Base-by-base conservation (phyloP, 2,113 vertebrate species). In the Bostrychus sinensis region DNA sequence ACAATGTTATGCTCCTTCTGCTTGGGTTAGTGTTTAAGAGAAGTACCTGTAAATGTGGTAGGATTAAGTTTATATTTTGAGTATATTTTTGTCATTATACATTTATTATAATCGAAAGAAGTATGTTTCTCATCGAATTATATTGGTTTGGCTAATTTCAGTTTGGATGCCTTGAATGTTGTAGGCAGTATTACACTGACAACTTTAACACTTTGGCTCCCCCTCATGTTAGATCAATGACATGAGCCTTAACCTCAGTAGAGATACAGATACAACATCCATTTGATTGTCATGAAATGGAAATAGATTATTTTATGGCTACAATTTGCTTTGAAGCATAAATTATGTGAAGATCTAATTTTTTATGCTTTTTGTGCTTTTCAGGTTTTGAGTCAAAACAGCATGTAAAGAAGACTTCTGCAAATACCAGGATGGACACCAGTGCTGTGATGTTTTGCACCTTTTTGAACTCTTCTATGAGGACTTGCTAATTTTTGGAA, bases 381-480 rank as follows among this genome's bases (percentile, higher is more conserved):
- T 22, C 70, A 90, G 90, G 68, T 80, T 20, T 41, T 61, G 41
- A 36, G 13, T 59, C 32, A 5, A 54, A 80, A 74, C 75, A 75
- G 26, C 28, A 66, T 58, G 42, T 56, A 59, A 14, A 58, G 43
- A 57, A 62, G 45, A 62, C 51, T 13, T 69, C 23, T 54, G 59
- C 59, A 62, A 57, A 59, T 28, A 59, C 66, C 60, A 28, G 56
- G 57, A 83, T 76, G 77, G 79, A 87, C 3, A 48, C 46, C 51
- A 38, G 78, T 79, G 23, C 65, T 51, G 42, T 56, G 56, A 66
- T 34, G 22, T 58, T 71, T 66, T 51, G 19, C 51, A 56, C 8
- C n/a, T 36, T 66, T 67, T 61, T 69, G 16, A 65, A 25, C 1
- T 41, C 55, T 22, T 3, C 32, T 60, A 26, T 78, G 65, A 77